Conservation (phyloP, 2,113 vertebrate genomes). For the Crotalus horridus region DNA sequence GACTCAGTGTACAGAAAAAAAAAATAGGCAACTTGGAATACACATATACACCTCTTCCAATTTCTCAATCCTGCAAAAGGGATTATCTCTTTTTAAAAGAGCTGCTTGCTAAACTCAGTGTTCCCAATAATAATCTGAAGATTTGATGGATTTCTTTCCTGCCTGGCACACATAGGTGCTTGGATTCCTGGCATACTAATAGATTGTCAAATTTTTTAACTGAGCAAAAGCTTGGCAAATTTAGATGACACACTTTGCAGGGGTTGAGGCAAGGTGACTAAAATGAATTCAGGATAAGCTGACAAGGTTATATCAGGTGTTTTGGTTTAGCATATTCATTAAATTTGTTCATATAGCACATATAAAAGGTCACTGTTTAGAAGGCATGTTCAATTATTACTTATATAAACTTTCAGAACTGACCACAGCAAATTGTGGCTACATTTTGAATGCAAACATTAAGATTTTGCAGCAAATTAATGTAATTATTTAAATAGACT, state of each 20-base stretch:
- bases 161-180: background rate
- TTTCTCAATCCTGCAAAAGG: background rate
- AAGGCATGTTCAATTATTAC: background rate
- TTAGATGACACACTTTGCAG: background rate
- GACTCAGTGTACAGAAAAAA: background rate
- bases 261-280: slow-evolving; percentile 3
- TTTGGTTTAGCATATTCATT: background rate
- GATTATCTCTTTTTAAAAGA: background rate
- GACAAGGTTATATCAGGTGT: slow-evolving; percentile 6
- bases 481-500: background rate
- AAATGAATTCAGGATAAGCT: background rate
- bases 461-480: background rate
- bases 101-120: background rate
- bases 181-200: background rate
- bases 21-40: background rate
- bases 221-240: background rate
- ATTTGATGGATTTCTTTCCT: background rate
- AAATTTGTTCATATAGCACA: background rate
- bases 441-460: background rate
- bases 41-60: background rate
- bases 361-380: background rate
- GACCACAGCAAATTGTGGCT: slow-evolving; percentile 11
- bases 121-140: background rate
- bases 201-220: background rate
- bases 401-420: background rate